A percentile compares a stretch with the other conserved stretches of the same genome.
Conservation (phyloP, 2,797 vertebrate species). For the Clarias laeviceps region DNA sequence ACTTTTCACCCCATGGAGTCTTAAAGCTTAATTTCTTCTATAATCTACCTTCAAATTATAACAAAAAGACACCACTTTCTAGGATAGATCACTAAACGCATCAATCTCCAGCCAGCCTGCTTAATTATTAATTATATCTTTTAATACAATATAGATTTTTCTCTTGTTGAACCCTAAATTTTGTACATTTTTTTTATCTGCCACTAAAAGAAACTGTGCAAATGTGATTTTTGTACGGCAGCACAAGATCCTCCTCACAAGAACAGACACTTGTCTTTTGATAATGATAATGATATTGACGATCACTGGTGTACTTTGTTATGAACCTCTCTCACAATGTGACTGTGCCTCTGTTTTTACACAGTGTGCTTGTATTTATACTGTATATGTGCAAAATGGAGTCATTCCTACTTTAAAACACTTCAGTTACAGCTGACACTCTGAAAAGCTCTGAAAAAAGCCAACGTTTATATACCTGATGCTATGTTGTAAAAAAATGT, state of each 20-base stretch:
- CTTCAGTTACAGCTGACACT: conserved; percentile 39
- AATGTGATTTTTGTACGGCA: conserved; percentile 35
- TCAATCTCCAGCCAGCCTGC: conserved; percentile 13
- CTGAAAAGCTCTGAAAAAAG: conserved; percentile 38
- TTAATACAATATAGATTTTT: neutral
- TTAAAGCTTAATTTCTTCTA: neutral
- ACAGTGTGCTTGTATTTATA: conserved; percentile 72
- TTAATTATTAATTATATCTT: conserved; percentile 7
- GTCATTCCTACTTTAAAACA: conserved; percentile 59
- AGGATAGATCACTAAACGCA: conserved; percentile 40
- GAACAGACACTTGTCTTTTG: conserved; percentile 43
- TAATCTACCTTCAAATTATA: neutral
- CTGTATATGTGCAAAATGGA: conserved; percentile 55
- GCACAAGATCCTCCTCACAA: neutral
- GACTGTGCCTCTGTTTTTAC: conserved; percentile 74
- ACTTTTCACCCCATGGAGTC: neutral
- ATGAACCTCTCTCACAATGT: conserved; percentile 66
- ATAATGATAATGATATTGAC: conserved; percentile 20
- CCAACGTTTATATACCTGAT: conserved; percentile 55
- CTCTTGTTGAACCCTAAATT: neutral
- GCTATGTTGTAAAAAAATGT: conserved; percentile 57
- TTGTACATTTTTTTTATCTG: conserved; percentile 5
- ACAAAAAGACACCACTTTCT: conserved; percentile 60
- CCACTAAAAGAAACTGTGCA: conserved; percentile 22
- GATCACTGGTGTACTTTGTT: conserved; percentile 53